Evolutionary conservation across 2,797 vertebrate genomes (phyloP), one percentile per base, ranked within the genome.

Genomic region (Echiichthys vipera): DNA sequence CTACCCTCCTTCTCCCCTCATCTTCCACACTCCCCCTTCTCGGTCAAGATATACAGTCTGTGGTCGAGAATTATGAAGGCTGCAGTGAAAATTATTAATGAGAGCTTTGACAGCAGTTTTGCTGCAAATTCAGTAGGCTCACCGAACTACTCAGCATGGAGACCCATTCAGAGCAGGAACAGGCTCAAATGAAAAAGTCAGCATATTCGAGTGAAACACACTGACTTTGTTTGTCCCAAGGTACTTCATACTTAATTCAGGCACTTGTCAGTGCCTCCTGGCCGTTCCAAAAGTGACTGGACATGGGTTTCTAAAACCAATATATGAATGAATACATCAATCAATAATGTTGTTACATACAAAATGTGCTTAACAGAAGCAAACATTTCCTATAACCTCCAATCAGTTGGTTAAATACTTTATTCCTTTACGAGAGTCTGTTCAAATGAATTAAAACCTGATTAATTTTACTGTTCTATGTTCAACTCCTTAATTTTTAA

Each of bases 91-190:
- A 86, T 90, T 78, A 88, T 84, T 88, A 88, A 88, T 86, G 79
- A 88, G 82, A 74, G 88, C 84, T 89, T 79, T 89, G 88, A 88
- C 90, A 88, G 88, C 89, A 90, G 66, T 89, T 89, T 86, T 87
- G 69, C 74, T 84, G 82, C 80, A 85, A 63, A 81, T 89, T 78
- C 80, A 84, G 84, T 72, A 75, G 67, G 70, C 79, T 85, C 79
- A 59, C 85, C 58, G 36, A 67, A 70, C 83, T 61, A 69, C 80
- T 80, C 83, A 62, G 84, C 84, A 70, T 66, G 77, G 75, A 78
- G 76, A 81, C 42, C 77, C 76, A 47, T 67, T 84, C 78, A 74
- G 57, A 55, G 80, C 54, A 20, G 51, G 61, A 78, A 46, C 50
- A 2, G 51, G 13, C 56, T 18, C 39, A 40, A 51, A 46, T 64